These are phyloP conservation scores for Drosophila hamatofila DNA, from an alignment of 2,888 invertebrate species.

Conservation along the genomic window DNA sequence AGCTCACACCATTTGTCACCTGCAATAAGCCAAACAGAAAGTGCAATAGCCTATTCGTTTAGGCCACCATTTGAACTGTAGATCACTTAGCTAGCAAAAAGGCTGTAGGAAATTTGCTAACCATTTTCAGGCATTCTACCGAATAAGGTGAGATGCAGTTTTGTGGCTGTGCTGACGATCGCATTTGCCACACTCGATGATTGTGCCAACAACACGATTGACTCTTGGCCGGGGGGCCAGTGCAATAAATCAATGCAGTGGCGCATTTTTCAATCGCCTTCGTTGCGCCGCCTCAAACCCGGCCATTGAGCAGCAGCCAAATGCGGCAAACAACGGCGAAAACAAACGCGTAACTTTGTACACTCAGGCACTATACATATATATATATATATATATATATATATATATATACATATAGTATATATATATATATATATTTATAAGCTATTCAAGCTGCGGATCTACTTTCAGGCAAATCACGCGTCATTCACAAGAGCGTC, in stretches of 20 bases:
- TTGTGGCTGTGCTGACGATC: conserved; percentile 33
- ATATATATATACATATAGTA: not conserved
- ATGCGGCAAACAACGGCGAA: conserved; percentile 55
- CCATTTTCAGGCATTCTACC: conserved; percentile 57
- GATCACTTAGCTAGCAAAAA: conserved; percentile 49
- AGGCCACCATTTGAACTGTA: conserved; percentile 5
- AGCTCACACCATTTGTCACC: not conserved
- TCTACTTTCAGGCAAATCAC: conserved; percentile 38
- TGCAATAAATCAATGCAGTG: conserved; percentile 67
- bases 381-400: not conserved
- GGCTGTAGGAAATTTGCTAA: conserved; percentile 57
- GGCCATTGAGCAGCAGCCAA: conserved; percentile 53
- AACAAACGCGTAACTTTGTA: conserved; percentile 55
- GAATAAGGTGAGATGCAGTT: conserved; percentile 50
- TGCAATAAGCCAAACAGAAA: not conserved
- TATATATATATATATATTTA: not conserved
- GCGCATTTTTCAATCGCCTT: conserved; percentile 37
- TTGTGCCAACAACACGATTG: conserved; percentile 55
- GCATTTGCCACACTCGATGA: conserved; percentile 42
- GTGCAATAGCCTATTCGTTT: conserved; percentile 1
- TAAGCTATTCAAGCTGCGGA: conserved; percentile 15
- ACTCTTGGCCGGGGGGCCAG: conserved; percentile 64
- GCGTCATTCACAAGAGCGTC: conserved; percentile 44
- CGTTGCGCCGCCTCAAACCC: conserved; percentile 24
- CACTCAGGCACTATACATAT: not conserved